Evolutionary conservation across 2,113 vertebrate species (phyloP), one percentile per base, ranked within the genome.

Genomic region (Chelonoidis abingdonii): DNA sequence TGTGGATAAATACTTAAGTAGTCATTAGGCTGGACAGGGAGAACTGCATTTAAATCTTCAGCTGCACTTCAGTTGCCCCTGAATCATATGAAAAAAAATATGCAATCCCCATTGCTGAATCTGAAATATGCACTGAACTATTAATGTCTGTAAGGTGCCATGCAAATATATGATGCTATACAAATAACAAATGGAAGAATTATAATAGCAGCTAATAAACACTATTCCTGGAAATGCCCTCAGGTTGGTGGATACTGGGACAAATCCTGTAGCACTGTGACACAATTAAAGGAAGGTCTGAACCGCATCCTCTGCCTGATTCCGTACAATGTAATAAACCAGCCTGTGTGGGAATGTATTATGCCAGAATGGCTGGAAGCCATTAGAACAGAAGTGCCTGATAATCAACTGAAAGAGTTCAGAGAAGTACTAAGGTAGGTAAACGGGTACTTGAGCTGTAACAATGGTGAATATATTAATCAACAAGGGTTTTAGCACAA

Each of bases 171-270:
- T 27, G 75, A 19, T 93, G 53, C 27, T 87, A 57, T 24, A 38
- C 19, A 59, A 35, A 16, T 91, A 92, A 75, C 41, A 47, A 38
- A 72, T 38, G n/a, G n/a, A 72, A 56, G 25, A 53, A 59, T 35
- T 72, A 80, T 10, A 89, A 89, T 9, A 88, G 54, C 65, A 0
- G 0, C 84, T 97, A 72, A 91, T 94, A 41, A 86, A 29, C 84
- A 2, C 83, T 57, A 86, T 93, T 88, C 38, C 44, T 96, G 96
- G 65, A 94, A 97, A 97, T 89, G 5, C 80, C 82, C 19, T 79
- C 97, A 99, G 99, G 99, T 99, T 93, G 99, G 99, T 84, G 99
- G 99, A 41, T 99, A 99, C 98, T 99, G 99, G 99, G 99, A 99
- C 98, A 99, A 99, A 95, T 99, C 99, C 0, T 99, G 99, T 87